A percentile compares a stretch with the other conserved stretches of the same genome.
Evolutionary conservation across 2,888 invertebrate species (phyloP).

Genomic region (Xanthorhoe designata): DNA sequence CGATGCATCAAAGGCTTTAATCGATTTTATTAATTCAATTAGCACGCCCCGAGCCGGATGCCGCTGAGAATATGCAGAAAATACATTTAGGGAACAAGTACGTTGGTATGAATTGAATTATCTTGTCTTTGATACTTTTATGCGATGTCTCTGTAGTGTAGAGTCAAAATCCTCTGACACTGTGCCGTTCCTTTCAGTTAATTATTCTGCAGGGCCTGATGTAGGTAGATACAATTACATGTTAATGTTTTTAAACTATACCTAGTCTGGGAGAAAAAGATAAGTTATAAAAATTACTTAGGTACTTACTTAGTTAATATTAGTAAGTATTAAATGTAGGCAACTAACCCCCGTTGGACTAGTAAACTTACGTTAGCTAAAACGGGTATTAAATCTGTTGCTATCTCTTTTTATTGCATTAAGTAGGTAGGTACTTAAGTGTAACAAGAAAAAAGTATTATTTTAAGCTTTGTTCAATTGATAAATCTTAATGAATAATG

Average conservation of each 20-base stretch:
- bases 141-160: not conserved
- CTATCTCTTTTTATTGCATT: too few species aligned
- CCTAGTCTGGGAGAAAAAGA: too few species aligned
- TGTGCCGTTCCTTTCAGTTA: not conserved
- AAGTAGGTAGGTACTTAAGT: too few species aligned
- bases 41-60: constrained; percentile 15
- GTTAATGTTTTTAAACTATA: too few species aligned
- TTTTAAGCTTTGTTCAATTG: too few species aligned
- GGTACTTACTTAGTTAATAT: too few species aligned
- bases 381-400: too few species aligned
- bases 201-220: not conserved
- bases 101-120: constrained; percentile 12
- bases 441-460: too few species aligned
- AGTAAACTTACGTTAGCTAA: too few species aligned
- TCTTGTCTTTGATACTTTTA: constrained; percentile 17
- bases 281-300: too few species aligned
- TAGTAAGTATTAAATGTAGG: too few species aligned
- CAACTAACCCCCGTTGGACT: too few species aligned
- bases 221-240: not conserved
- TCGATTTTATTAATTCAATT: constrained; percentile 32
- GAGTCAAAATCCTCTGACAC: not conserved
- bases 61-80: constrained; percentile 22
- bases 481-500: not conserved
- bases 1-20: constrained; percentile 11
- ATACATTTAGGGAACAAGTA: constrained; percentile 16